These are phyloP conservation scores for Chelon labrosus DNA, from an alignment of 2,797 vertebrate genomes.

Conservation along the genomic window DNA sequence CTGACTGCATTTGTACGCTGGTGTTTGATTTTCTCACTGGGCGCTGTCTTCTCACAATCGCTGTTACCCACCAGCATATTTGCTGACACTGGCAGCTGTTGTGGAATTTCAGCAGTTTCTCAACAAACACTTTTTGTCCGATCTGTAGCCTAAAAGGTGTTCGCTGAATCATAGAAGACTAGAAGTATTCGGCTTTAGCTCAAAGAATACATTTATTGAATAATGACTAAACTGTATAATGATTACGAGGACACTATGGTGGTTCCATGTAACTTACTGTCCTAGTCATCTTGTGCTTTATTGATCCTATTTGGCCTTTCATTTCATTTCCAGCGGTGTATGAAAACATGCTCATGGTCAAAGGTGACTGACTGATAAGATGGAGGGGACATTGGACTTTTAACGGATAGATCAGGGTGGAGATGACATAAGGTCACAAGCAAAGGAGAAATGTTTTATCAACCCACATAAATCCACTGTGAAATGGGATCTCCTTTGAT, in stretches of 20 bases:
- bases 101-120: not conserved
- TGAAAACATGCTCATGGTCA: slow-evolving; percentile 71
- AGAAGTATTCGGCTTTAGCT: too few species aligned
- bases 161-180: not conserved
- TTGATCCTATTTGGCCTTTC: slow-evolving; percentile 40
- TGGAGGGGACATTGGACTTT: slow-evolving; percentile 83
- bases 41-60: not conserved
- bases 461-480: slow-evolving; percentile 45
- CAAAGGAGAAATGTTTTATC: slow-evolving; percentile 38
- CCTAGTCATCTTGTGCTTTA: slow-evolving; percentile 10
- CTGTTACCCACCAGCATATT: not conserved
- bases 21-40: not conserved
- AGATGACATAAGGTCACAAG: slow-evolving; percentile 70
- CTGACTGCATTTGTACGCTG: slow-evolving; percentile 29
- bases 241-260: too few species aligned
- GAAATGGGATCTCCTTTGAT: slow-evolving; percentile 4
- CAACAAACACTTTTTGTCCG: not conserved
- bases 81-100: not conserved
- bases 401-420: slow-evolving; percentile 46
- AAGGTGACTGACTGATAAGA: slow-evolving; percentile 86
- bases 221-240: too few species aligned
- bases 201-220: too few species aligned
- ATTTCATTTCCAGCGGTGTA: slow-evolving; percentile 53
- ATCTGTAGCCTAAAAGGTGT: not conserved
- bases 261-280: not conserved